Conservation (phyloP, 1,140 invertebrate genomes). For the Chlorops oryzae region DNA sequence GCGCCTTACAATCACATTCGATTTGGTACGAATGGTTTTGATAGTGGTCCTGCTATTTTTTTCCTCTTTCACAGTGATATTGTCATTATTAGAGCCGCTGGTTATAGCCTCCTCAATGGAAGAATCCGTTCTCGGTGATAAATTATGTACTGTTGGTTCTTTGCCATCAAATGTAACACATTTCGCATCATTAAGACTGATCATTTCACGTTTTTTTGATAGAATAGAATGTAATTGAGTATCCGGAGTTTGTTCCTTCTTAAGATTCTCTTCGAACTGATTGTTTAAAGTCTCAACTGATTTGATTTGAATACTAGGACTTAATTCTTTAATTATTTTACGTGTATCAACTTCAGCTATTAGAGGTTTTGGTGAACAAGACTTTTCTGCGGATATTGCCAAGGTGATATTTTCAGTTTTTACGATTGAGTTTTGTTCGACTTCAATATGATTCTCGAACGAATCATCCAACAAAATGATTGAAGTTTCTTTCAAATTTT, state of each 20-base stretch:
- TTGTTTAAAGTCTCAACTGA: not conserved
- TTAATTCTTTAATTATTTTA: too few relatives aligned
- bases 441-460: not conserved
- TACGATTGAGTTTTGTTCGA: not conserved
- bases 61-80: not conserved
- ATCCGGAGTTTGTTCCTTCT: not conserved
- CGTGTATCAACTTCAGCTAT: too few relatives aligned
- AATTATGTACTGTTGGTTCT: slow-evolving; percentile 24
- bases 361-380: not conserved
- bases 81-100: not conserved
- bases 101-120: not conserved
- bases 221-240: slow-evolving; percentile 29
- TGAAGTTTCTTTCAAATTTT: not conserved
- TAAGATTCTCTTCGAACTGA: not conserved
- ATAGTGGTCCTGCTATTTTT: not conserved
- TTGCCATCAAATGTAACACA: slow-evolving; percentile 27
- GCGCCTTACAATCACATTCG: slow-evolving; percentile 27
- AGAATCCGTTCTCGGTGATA: slow-evolving; percentile 16
- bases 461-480: not conserved
- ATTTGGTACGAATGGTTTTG: slow-evolving; percentile 12
- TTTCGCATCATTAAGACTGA: slow-evolving; percentile 22
- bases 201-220: slow-evolving; percentile 22
- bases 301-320: too few relatives aligned
- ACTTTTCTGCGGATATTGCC: not conserved
- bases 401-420: not conserved